Conservation (phyloP, 2,797 vertebrate genomes). For the Crenuchus spilurus region DNA sequence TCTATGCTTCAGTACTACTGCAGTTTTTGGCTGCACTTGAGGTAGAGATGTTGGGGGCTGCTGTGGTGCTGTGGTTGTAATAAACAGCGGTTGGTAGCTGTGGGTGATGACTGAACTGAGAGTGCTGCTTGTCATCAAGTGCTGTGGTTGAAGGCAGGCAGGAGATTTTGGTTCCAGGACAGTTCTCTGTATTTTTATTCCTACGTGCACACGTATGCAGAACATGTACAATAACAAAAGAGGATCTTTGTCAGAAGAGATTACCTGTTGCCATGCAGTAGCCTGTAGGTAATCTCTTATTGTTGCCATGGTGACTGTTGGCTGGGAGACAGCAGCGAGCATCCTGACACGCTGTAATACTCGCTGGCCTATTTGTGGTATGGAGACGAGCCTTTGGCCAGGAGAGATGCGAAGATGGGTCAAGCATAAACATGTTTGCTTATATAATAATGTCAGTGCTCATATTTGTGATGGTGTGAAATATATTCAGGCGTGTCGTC, state of each 20-base stretch:
- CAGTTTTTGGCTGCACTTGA: slow-evolving; percentile 2
- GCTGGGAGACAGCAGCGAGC: slow-evolving; percentile 16
- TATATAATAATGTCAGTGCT: slow-evolving; percentile 37
- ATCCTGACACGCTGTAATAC: slow-evolving; percentile 3
- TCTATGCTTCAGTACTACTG: too few species aligned
- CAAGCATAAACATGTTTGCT: slow-evolving; percentile 39
- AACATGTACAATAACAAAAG: not conserved
- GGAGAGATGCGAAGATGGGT: slow-evolving; percentile 32
- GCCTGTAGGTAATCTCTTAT: slow-evolving; percentile 41
- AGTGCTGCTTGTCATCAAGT: not conserved
- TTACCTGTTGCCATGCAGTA: slow-evolving; percentile 59
- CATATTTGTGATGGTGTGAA: not conserved
- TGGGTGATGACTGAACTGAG: slow-evolving; percentile 3
- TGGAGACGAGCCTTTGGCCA: slow-evolving; percentile 36
- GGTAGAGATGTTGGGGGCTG: not conserved
- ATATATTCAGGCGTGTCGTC: slow-evolving; percentile 6
- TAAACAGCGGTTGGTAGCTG: not conserved
- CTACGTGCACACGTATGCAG: not conserved
- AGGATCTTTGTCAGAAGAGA: slow-evolving; percentile 48
- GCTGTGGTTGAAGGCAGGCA: not conserved
- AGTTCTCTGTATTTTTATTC: not conserved
- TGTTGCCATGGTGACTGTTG: slow-evolving; percentile 56
- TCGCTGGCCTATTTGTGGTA: slow-evolving; percentile 2
- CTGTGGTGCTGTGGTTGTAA: not conserved
- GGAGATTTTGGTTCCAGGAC: not conserved